These are phyloP conservation scores for Varanus salvator DNA, from an alignment of 2,113 vertebrate genomes.

Conservation along the genomic window DNA sequence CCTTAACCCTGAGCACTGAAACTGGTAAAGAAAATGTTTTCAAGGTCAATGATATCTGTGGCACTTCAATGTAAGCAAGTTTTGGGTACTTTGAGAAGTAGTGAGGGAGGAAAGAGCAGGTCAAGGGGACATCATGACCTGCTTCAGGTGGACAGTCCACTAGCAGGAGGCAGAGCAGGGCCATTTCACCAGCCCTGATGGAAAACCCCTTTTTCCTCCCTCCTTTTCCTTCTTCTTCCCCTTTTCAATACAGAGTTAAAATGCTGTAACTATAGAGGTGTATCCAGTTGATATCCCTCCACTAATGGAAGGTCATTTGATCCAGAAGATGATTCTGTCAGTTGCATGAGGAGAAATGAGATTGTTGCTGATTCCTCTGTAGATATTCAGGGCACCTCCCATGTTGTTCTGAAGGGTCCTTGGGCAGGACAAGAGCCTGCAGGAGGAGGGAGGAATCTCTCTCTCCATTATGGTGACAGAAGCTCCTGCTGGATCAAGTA, in stretches of 20 bases:
- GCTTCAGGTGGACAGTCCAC: too few species aligned
- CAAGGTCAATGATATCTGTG: neutral
- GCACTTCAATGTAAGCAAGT: neutral
- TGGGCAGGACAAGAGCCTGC: too few species aligned
- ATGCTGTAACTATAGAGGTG: neutral
- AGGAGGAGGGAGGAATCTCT: too few species aligned
- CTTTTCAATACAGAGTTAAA: too few species aligned
- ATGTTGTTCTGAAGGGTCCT: too few species aligned
- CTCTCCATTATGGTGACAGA: too few species aligned
- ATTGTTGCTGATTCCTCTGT: neutral
- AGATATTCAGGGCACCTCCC: too few species aligned
- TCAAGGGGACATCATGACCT: too few species aligned
- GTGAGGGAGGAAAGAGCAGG: neutral
- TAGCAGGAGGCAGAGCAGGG: too few species aligned
- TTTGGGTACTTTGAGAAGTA: neutral
- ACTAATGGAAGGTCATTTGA: neutral
- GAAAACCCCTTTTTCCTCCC: too few species aligned
- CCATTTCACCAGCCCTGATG: too few species aligned
- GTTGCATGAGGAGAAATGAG: neutral
- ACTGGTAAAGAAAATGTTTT: neutral
- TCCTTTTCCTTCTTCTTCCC: too few species aligned
- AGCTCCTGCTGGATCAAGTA: neutral
- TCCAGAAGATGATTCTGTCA: neutral
- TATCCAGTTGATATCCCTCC: neutral
- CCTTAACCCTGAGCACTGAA: neutral